phyloP scores from a whole-genome alignment of 2,888 invertebrate species.

The Meteorus colon region DNA sequence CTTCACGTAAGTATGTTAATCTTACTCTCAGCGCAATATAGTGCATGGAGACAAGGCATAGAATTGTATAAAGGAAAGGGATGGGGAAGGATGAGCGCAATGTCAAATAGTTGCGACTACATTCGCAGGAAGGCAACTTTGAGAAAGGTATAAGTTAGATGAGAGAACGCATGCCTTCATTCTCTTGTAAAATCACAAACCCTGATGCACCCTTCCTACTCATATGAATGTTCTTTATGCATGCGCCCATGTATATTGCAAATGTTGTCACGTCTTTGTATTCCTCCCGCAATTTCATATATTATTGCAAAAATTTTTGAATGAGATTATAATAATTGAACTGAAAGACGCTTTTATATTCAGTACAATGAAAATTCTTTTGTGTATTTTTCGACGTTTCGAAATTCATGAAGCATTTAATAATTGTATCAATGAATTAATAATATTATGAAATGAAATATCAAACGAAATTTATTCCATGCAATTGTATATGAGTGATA shows the following conservation, averaged over 20 bases:
- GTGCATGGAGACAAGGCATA: background rate
- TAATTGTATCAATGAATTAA: too few relatives aligned
- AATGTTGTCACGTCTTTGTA: background rate
- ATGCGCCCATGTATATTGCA: background rate
- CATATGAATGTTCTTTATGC: background rate
- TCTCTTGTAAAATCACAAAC: conserved; percentile 43
- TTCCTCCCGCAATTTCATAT: too few relatives aligned
- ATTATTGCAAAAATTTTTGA: too few relatives aligned
- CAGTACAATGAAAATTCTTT: too few relatives aligned
- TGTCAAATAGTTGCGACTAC: conserved; percentile 64
- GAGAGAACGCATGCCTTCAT: conserved; percentile 57
- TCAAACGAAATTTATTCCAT: too few relatives aligned
- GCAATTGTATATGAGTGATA: too few relatives aligned
- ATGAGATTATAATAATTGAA: too few relatives aligned
- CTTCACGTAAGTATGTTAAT: conserved; percentile 58
- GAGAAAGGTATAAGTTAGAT: conserved; percentile 51
- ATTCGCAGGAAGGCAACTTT: conserved; percentile 61
- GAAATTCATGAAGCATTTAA: too few relatives aligned
- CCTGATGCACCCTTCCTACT: conserved; percentile 12
- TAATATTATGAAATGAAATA: too few relatives aligned
- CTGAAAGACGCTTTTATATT: too few relatives aligned
- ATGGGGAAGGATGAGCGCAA: conserved; percentile 35
- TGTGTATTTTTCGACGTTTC: too few relatives aligned
- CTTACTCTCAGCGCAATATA: conserved; percentile 47
- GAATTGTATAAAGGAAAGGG: conserved; percentile 25